Conservation (phyloP, 2,797 vertebrate species). For the Valencia hispanica region DNA sequence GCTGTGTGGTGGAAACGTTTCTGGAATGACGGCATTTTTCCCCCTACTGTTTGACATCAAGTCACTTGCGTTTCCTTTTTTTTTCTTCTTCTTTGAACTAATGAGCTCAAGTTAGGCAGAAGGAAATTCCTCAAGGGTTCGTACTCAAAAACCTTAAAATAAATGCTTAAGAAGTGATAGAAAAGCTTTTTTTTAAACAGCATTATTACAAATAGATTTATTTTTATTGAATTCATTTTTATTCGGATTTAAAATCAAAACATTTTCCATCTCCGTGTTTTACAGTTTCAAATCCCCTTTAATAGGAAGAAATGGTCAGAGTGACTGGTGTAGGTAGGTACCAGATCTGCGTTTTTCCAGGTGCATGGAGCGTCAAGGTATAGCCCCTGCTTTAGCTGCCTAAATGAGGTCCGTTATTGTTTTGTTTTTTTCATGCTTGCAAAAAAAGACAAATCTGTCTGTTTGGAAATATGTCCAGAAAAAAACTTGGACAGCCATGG, state of each 20-base stretch:
- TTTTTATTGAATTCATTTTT: too few relatives aligned
- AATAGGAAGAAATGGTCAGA: neutral
- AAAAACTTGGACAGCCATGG: too few relatives aligned
- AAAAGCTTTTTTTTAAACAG: neutral
- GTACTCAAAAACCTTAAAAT: neutral
- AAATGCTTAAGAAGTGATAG: neutral
- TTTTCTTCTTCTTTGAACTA: neutral
- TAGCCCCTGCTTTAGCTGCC: neutral
- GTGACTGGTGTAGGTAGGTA: too few relatives aligned
- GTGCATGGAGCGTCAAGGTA: neutral
- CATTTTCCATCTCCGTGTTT: neutral
- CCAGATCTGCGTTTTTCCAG: neutral
- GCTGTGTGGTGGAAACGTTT: constrained; percentile 11
- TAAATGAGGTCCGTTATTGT: too few relatives aligned
- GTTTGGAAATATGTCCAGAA: neutral
- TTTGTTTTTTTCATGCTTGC: neutral
- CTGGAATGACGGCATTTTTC: constrained; percentile 7
- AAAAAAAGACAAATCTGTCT: neutral
- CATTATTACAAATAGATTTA: too few relatives aligned
- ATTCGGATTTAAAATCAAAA: neutral
- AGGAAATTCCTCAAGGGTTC: neutral
- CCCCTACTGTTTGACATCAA: neutral
- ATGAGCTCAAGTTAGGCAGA: neutral
- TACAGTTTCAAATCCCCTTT: neutral
- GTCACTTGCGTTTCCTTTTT: neutral